Conservation (phyloP, 2,113 vertebrate genomes). For the Tiliqua scincoides region DNA sequence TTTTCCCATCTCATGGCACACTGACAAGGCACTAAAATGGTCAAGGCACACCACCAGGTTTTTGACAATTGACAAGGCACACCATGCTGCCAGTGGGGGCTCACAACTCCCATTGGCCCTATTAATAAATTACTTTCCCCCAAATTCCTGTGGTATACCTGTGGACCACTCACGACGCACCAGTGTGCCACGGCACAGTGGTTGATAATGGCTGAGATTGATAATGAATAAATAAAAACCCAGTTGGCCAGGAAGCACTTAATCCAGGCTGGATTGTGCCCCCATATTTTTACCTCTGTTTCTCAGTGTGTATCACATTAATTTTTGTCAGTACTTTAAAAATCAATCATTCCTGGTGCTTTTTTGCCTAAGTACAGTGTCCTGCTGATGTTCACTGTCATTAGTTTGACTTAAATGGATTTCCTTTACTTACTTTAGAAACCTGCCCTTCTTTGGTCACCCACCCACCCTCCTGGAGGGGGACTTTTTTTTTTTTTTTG, state of each 20-base stretch:
- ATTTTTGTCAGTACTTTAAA: conserved; percentile 34
- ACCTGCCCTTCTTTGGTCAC: conserved; percentile 9
- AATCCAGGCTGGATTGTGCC: not conserved
- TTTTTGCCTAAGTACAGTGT: conserved; percentile 3
- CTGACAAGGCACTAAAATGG: too few species aligned
- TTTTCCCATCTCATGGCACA: too few species aligned
- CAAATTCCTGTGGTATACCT: too few species aligned
- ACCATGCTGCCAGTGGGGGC: too few species aligned
- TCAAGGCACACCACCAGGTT: too few species aligned
- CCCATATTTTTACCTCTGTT: not conserved
- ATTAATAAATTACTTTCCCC: too few species aligned
- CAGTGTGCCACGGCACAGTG: too few species aligned
- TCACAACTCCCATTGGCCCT: too few species aligned
- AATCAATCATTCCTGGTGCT: not conserved
- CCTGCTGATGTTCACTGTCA: conserved; percentile 12
- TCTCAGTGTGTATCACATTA: not conserved
- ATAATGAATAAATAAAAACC: not conserved
- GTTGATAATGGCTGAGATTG: not conserved
- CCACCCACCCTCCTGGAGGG: not conserved
- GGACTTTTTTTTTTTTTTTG: too few species aligned
- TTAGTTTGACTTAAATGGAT: conserved; percentile 40
- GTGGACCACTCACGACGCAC: too few species aligned
- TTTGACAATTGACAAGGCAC: too few species aligned
- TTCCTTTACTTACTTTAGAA: not conserved
- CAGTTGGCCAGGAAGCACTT: not conserved